Base-by-base conservation (phyloP, 1,140 invertebrate genomes). In the Magallana angulata region DNA sequence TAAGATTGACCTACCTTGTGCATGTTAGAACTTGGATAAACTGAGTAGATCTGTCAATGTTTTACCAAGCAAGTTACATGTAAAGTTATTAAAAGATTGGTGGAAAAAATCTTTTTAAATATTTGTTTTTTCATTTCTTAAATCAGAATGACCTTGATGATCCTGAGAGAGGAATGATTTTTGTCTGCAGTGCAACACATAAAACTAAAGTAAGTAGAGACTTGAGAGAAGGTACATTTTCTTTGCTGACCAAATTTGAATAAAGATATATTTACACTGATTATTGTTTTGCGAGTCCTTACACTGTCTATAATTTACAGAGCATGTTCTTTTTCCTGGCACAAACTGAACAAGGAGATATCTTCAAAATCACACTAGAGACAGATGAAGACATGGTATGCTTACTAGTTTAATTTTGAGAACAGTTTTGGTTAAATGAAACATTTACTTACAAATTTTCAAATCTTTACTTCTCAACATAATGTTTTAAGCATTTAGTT, bases 141-240 rank as follows among this genome's bases (percentile, higher is more conserved):
- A 48, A 48, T 48, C 36, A 96, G 96, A 99, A 99, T 96, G 99
- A 99, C 95, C 95, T 99, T n/a, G 99, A 99, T 96, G 99, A 99
- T 95, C 99, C 98, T 36, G 99, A 99, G 93, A 96, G 99, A 91
- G 98, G 99, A 82, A 99, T 99, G 98, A 99, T 99, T 91, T 99
- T 99, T 95, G 99, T 99, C 16, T 99, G 98, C 93, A 99, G 98
- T 84, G 99, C 99, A 4, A 99, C 99, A 4, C 99, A 99, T 94
- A 99, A 99, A 94, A 99, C 99, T 6, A 99, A 99, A 91, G 94
- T 94, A 91, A 85, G 83, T 64, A 30, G 9, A 30, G 36, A 48
- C 36, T 48, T 48, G 2, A 24, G 36, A 48, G 36, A 2, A 48
- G 36, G 5, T 48, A 5, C 36, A 48, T 2, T 2, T 48, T 4